Conservation (phyloP, 2,113 vertebrate genomes). For the Syrrhaptes paradoxus region DNA sequence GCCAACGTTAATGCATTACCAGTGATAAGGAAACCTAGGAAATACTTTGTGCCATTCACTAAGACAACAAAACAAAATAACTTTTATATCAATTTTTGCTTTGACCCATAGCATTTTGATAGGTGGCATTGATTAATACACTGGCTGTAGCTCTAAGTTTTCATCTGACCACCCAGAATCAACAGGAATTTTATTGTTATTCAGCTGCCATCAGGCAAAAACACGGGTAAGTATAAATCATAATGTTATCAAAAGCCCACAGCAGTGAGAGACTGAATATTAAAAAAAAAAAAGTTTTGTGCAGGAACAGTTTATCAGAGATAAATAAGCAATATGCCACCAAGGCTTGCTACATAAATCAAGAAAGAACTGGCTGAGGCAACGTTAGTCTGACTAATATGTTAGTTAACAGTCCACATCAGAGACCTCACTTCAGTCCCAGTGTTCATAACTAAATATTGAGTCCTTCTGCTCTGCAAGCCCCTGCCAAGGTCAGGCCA, state of each 20-base stretch:
- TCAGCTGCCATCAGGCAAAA: conserved; percentile 15
- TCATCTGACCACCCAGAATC: conserved; percentile 22
- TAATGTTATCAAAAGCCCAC: conserved; percentile 53
- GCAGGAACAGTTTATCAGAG: conserved; percentile 43
- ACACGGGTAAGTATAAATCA: conserved; percentile 47
- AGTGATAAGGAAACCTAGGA: conserved; percentile 18
- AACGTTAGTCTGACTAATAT: conserved; percentile 7
- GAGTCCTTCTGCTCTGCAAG: neutral
- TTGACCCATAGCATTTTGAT: conserved; percentile 30
- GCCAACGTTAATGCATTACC: neutral
- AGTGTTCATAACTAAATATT: neutral
- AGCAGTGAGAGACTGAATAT: conserved; percentile 17
- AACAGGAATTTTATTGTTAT: conserved; percentile 41
- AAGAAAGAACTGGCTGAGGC: neutral
- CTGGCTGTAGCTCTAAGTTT: neutral
- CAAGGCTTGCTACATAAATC: neutral
- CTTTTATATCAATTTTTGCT: neutral
- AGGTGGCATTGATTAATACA: conserved; percentile 18
- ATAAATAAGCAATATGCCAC: conserved; percentile 7
- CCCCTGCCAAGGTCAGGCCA: neutral
- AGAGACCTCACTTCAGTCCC: neutral
- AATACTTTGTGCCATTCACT: neutral
- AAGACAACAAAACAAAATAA: conserved; percentile 15
- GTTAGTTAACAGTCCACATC: neutral
- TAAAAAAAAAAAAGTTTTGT: neutral